Evolutionary conservation across 2,888 invertebrate genomes (phyloP), one percentile per base, ranked within the genome.

Genomic region (Nematopogon swammerdamellus): DNA sequence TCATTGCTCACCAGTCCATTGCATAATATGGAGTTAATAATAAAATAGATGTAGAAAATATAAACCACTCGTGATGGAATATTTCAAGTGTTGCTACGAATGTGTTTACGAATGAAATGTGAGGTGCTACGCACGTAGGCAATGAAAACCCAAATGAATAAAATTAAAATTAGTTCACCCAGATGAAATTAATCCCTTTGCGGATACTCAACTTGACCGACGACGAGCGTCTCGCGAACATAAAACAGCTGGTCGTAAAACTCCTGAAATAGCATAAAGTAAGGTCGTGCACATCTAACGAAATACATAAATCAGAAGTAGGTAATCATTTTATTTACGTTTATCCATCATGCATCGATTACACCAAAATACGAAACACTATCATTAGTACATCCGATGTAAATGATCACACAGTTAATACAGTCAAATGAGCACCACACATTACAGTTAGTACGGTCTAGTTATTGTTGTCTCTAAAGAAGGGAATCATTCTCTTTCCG

Each of bases 401-500:
- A 36, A 36, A 36, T 14, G n/a, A 14, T 36, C 36, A 36, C 36
- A 36, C 14, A 36, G 36, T 14, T 14, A 36, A 10, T 10, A 25
- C 11, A 14, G 8, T 36, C 36, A 25, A 42, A 48, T 16, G 11
- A 49, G 30, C 36, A 45, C 30, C 25, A 30, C 45, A 49, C 45
- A 19, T 18, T 44, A 42, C 44, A 14, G 45, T 18, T 14, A 47
- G 18, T 14, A 18, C 25, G 14, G 30, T 49, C 42, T 42, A 16
- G 17, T 18, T 30, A 20, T 48, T 47, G 36, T 30, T 44, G 10
- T 18, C 19, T 20, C 17, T 25, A 47, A 42, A 45, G 46, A 44
- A 30, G 47, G 25, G 47, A 42, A 42, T 46, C 43, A 36, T 36
- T 36, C 36, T 36, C 64, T 68, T 75, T 60, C 72, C 68, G 58